Evolutionary conservation across 1,140 invertebrate genomes (phyloP).

Genomic region (Panulirus ornatus): DNA sequence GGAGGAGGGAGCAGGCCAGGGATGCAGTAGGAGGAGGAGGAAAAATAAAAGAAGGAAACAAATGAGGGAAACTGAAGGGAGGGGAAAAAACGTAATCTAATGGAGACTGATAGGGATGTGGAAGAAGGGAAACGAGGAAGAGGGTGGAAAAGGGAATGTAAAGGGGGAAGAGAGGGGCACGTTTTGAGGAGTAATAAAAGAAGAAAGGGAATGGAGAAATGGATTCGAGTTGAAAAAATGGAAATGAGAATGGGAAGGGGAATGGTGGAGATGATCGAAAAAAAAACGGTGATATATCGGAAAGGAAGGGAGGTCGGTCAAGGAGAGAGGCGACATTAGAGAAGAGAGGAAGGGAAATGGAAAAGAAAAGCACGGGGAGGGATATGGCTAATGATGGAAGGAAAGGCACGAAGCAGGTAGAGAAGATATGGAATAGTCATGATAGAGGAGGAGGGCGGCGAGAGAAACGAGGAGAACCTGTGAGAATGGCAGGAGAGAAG

Average conservation of each 20-base stretch:
- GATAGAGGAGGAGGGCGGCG: no score
- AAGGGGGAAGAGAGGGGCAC: not conserved
- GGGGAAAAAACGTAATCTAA: no score
- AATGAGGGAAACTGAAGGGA: no score
- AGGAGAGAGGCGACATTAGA: not conserved
- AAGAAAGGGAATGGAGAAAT: not conserved
- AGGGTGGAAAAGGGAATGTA: not conserved
- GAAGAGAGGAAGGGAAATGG: not conserved
- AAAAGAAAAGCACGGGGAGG: not conserved
- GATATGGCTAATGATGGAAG: not conserved
- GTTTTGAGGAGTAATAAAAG: not conserved
- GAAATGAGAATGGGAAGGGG: not conserved
- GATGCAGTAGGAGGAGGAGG: not conserved
- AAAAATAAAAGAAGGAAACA: constrained; percentile 9
- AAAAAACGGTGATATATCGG: no score
- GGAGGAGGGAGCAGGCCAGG: not conserved
- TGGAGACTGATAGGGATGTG: not conserved
- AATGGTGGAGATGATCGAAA: no score
- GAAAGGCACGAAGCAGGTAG: not conserved
- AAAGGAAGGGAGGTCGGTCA: not conserved
- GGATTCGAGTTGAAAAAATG: not conserved
- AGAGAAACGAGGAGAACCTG: no score
- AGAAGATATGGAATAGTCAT: no score
- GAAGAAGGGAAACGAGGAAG: not conserved
- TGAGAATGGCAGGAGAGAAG: no score